Evolutionary conservation across 2,797 vertebrate genomes (phyloP).

Genomic region (Girardinus metallicus): DNA sequence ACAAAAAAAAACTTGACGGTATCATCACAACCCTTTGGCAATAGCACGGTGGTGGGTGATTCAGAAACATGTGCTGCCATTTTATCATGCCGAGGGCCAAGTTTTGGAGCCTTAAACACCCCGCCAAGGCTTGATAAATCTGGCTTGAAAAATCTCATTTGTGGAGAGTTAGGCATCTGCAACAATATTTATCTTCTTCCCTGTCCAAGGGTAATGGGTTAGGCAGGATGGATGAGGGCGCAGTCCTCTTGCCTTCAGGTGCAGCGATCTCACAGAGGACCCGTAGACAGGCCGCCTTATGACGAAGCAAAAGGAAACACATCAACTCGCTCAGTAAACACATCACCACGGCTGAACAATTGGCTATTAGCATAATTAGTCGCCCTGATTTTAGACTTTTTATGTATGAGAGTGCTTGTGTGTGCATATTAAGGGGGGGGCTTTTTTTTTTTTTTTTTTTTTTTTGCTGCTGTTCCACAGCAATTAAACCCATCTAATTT

Average conservation of each 20-base stretch:
- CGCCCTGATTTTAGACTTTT: slow-evolving; percentile 90
- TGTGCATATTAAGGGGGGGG: slow-evolving; percentile 65
- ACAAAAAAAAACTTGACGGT: slow-evolving; percentile 61
- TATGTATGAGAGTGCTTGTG: slow-evolving; percentile 55
- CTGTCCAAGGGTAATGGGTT: slow-evolving; percentile 91
- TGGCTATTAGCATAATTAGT: slow-evolving; percentile 99
- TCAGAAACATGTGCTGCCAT: slow-evolving; percentile 79
- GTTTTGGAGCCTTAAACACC: slow-evolving; percentile 79
- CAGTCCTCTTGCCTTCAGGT: slow-evolving; percentile 90
- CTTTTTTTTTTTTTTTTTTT: slow-evolving; percentile 60
- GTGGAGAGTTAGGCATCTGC: slow-evolving; percentile 82
- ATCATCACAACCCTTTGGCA: slow-evolving; percentile 81
- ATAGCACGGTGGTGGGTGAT: slow-evolving; percentile 76
- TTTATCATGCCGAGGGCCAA: slow-evolving; percentile 78
- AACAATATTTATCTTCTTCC: slow-evolving; percentile 95
- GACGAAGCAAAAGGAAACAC: slow-evolving; percentile 93
- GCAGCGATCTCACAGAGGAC: slow-evolving; percentile 80
- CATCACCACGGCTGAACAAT: slow-evolving; percentile 95
- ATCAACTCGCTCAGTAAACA: slow-evolving; percentile 96
- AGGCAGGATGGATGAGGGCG: slow-evolving; percentile 90
- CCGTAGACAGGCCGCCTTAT: slow-evolving; percentile 91
- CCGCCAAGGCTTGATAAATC: slow-evolving; percentile 83
- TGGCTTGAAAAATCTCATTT: slow-evolving; percentile 84
- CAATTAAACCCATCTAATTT: slow-evolving; percentile 99
- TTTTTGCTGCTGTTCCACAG: slow-evolving; percentile 87